Base-by-base conservation (phyloP, 2,888 invertebrate species). In the Arrhopalites spinosus region DNA sequence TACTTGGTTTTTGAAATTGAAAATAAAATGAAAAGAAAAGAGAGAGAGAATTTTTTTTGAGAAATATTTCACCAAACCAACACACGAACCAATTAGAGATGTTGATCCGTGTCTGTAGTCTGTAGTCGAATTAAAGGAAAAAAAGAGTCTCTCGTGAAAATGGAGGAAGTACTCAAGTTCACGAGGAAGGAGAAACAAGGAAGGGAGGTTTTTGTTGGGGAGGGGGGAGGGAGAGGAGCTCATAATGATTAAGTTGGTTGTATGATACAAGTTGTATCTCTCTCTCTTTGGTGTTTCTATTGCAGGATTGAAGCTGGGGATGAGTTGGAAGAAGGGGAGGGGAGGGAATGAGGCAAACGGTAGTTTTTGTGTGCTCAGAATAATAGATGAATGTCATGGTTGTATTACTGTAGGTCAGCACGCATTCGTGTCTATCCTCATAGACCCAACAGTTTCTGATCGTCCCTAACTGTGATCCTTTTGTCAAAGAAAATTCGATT, bases 391-490 rank as follows among this genome's bases (percentile, higher is more conserved):
- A 73, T 73, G 68, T 47, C 73, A 73, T 59, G 11, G 67, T 50
- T 67, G 63, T 73, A 76, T 73, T 76, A 76, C 69, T 73, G 76
- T 75, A 75, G 76, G 72, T 72, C 76, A 76, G 71, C 72, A 72
- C 72, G 72, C 76, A 68, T 47, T 47, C 47, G 1, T 47, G 13
- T 15, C 45, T 45, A 15, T 45, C n/a, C n/a, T n/a, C n/a, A n/a
- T 56, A 56, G 53, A 23, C 23, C 25, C 3, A 25, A 25, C 59
- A 30, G 50, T 47, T 25, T 43, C 71, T 30, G 59, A 56, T 71
- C 71, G 71, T 59, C 71, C 71, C 59, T 72, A 45, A 61, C 63
- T 63, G 43, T 72, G 63, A 61, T 72, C 72, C 72, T 63, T 72
- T 72, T 61, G 61, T 72, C 63, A 61, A 71, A 71, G 72, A 72